Percentiles rank a stretch among this genome's conserved stretches.
Conservation (phyloP, 2,797 vertebrate genomes). For the Eleutherodactylus coqui region DNA sequence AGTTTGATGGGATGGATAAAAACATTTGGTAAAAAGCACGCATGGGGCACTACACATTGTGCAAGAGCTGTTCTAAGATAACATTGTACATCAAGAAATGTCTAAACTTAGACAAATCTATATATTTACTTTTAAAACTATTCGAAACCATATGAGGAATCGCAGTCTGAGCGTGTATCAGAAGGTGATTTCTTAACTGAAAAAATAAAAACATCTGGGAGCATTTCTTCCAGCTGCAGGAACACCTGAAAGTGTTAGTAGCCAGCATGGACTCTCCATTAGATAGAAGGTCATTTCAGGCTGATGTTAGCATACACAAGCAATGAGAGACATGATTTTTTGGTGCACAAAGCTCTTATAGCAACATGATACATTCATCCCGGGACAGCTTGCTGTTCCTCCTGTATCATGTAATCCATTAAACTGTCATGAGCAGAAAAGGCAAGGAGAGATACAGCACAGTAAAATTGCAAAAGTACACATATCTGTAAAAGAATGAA, state of each 20-base stretch:
- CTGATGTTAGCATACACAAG: slow-evolving; percentile 19
- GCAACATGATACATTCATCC: slow-evolving; percentile 46
- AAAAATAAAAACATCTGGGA: slow-evolving; percentile 54
- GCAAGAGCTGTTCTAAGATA: slow-evolving; percentile 12
- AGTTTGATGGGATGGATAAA: slow-evolving; percentile 1
- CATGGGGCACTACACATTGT: background rate
- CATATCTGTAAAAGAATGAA: slow-evolving; percentile 46
- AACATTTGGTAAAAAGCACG: slow-evolving; percentile 37
- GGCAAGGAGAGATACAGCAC: slow-evolving; percentile 39
- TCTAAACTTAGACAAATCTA: slow-evolving; percentile 35
- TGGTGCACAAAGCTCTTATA: slow-evolving; percentile 41
- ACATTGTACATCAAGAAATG: slow-evolving; percentile 16
- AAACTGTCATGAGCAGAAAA: slow-evolving; percentile 48
- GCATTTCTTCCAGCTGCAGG: slow-evolving; percentile 40
- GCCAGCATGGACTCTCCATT: slow-evolving; percentile 2
- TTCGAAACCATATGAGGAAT: slow-evolving; percentile 39
- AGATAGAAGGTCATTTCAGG: slow-evolving; percentile 46
- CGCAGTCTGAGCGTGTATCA: background rate
- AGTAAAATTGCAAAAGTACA: slow-evolving; percentile 41
- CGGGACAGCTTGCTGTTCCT: slow-evolving; percentile 28
- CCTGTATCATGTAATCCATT: slow-evolving; percentile 56
- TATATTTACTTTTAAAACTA: slow-evolving; percentile 44
- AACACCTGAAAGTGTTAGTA: slow-evolving; percentile 33
- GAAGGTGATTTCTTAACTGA: slow-evolving; percentile 34
- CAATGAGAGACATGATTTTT: slow-evolving; percentile 22